Percentiles rank a stretch among this genome's conserved stretches.
Conservation (phyloP, 2,888 invertebrate genomes). For the Phortica magna region DNA sequence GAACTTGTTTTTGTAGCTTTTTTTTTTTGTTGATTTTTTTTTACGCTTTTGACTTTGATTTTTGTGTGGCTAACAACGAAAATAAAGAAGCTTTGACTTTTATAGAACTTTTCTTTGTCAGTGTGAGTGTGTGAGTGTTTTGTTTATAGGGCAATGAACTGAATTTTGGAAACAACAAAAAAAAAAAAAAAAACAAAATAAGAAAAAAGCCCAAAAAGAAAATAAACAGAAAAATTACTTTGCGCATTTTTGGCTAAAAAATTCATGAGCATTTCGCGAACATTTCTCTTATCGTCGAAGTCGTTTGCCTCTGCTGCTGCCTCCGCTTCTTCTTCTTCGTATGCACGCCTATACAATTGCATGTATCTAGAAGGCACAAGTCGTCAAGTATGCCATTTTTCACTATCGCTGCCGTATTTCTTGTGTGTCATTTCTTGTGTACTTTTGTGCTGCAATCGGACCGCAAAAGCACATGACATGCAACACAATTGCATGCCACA, state of each 20-base stretch:
- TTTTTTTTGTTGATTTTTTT: background rate
- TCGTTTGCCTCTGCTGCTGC: no score
- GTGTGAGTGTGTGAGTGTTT: slow-evolving; percentile 5
- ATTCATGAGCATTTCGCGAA: slow-evolving; percentile 10
- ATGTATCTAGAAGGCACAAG: no score
- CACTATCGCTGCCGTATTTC: background rate
- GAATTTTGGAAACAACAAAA: no score
- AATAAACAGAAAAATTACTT: slow-evolving; percentile 45
- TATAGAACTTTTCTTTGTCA: slow-evolving; percentile 8
- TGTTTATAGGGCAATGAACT: slow-evolving; percentile 65
- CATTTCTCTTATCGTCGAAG: no score
- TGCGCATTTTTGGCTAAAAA: slow-evolving; percentile 59
- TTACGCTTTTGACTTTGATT: background rate
- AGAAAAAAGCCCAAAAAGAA: no score
- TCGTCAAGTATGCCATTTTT: background rate
- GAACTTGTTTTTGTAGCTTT: slow-evolving; percentile 11
- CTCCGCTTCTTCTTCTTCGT: no score
- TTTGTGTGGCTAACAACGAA: background rate
- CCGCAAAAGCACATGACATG: background rate
- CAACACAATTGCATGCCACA: background rate
- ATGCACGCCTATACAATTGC: no score
- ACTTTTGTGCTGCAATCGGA: background rate
- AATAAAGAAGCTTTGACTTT: slow-evolving; percentile 57
- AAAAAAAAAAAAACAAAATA: no score
- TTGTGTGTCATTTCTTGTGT: no score